Evolutionary conservation across 2,888 invertebrate genomes (phyloP), one percentile per base, ranked within the genome.

Genomic region (Sphaerophoria rueppellii): DNA sequence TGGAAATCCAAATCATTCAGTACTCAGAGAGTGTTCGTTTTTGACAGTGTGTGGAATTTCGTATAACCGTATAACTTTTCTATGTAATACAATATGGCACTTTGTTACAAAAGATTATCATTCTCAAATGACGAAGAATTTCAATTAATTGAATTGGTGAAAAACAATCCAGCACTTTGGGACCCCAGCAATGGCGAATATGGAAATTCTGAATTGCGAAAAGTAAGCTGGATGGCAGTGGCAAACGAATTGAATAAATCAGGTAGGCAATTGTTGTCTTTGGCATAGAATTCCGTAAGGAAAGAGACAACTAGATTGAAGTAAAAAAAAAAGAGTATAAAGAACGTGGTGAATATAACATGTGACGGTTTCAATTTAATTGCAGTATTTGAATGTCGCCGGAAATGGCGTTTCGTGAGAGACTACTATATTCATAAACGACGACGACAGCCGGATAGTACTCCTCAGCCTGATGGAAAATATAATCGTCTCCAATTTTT

Each of bases 401-500:
- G 86, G 0, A 87, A 87, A 72, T 87, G 87, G 87, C 74, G 87
- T 24, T 87, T 87, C 12, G 80, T 86, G 5, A 48, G 87, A 7
- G 87, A 87, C 55, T 87, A 87, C 48, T 87, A 87, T 14, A 78
- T 87, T 9, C 86, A 86, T 24, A 87, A 82, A 40, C 69, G 86
- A 0, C 76, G 80, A 7, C 55, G 63, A 24, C 46, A 65, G 1
- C 24, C 55, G 0, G 85, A 74, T 6, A 82, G 87, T 11, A 83
- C 75, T 4, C 67, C 71, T 24, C 75, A 83, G 46, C 73, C 75
- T 16, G 83, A 83, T 76, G 83, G 83, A 34, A 87, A 87, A 71
- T 87, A 87, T 60, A 74, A 57, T 11, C 82, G 70, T 60, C 40
- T 87, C 35, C 77, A 79, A n/a, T 87, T 87, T 70, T 50, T 87